phyloP scores from a whole-genome alignment of 1,140 invertebrate species.

The Drosophila busckii region DNA sequence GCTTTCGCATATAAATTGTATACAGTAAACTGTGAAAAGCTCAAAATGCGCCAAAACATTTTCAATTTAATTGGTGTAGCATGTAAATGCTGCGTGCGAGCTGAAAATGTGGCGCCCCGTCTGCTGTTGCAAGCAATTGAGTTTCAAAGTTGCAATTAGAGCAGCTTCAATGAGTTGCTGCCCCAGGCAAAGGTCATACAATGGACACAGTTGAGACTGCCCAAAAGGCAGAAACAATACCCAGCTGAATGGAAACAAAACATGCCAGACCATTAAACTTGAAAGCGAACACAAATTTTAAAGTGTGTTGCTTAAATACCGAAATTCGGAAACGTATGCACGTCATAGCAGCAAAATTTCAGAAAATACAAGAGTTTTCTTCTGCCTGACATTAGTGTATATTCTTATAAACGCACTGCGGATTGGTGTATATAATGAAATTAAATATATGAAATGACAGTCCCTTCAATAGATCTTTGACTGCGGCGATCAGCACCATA shows the following conservation, averaged over 20 bases:
- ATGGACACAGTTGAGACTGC: slow-evolving; percentile 66
- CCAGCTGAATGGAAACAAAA: slow-evolving; percentile 70
- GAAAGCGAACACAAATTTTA: slow-evolving; percentile 36
- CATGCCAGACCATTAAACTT: slow-evolving; percentile 62
- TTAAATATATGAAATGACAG: no score
- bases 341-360: no score
- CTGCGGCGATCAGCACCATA: no score
- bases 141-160: slow-evolving; percentile 77
- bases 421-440: no score
- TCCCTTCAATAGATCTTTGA: no score
- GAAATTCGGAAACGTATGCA: no score
- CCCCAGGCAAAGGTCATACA: slow-evolving; percentile 39
- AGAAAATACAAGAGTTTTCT: no score
- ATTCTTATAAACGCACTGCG: no score
- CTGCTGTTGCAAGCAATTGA: slow-evolving; percentile 50
- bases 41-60: slow-evolving; percentile 66
- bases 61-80: slow-evolving; percentile 65
- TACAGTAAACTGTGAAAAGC: slow-evolving; percentile 25
- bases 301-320: no score
- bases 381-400: no score
- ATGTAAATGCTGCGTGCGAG: slow-evolving; percentile 10
- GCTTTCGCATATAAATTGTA: slow-evolving; percentile 18
- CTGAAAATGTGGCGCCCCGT: slow-evolving; percentile 28
- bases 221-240: slow-evolving; percentile 49
- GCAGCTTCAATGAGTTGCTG: slow-evolving; percentile 53